Evolutionary conservation across 2,888 invertebrate genomes (phyloP), one percentile per base, ranked within the genome.

Genomic region (Tiphia femorata): DNA sequence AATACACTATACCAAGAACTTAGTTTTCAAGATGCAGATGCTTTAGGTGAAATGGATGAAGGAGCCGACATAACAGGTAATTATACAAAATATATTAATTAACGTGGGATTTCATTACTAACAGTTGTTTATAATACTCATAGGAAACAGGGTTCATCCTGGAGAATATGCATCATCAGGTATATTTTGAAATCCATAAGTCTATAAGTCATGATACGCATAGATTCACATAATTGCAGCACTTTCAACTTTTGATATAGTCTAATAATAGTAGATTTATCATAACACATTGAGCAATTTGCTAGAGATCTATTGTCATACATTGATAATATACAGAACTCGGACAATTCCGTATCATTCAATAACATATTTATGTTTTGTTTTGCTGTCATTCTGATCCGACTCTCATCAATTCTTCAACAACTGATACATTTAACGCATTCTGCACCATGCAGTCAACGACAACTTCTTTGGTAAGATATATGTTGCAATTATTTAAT

Each of bases 381-480:
- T 35, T 40, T 59, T 27, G n/a, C n/a, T n/a, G 8, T 33, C 49
- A 52, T 35, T 19, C 35, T 56, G 33, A 44, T 49, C 53, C 61
- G 67, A 47, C 25, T 57, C 33, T 48, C 48, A 49, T 48, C 66
- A 66, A 69, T 72, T 63, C 70, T 70, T 62, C 75, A 69, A 73
- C 74, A 69, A 73, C 70, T 70, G 78, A 79, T 81, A 81, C 81
- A 82, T 83, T 77, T 62, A 65, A 76, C 74, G 73, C 74, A 78
- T 81, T 80, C 82, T n/a, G n/a, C 75, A 72, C 70, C 71, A 69
- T 84, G 84, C 92, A 98, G 98, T 97, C 88, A 98, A 97, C 88
- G 98, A 98, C 91, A 98, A 98, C 88, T 98, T 98, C 87, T 98
- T 98, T 85, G 98, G 98, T 98, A 93, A 97, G 97, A 90, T 81